Base-by-base conservation (phyloP, 2,113 vertebrate genomes). In the Psophia crepitans region DNA sequence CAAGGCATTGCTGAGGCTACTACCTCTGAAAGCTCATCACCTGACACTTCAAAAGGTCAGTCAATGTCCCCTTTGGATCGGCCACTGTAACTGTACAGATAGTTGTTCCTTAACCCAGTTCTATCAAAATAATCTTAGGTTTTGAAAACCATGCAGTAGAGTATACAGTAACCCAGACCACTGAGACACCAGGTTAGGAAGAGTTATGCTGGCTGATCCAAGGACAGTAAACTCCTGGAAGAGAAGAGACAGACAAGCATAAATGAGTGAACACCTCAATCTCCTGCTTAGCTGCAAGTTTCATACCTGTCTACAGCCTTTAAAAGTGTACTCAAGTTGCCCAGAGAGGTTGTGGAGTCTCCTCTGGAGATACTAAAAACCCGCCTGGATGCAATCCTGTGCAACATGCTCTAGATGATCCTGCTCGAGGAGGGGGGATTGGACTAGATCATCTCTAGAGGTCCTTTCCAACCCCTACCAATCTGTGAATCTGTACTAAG, bases 41-140 rank as follows among this genome's bases (percentile, higher is more conserved):
- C 12, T 43, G n/a, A 15, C 22, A 37, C 27, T 63, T 60, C 4
- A 2, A 60, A 88, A 86, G 43, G 33, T 56, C 66, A 78, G 60
- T 30, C 46, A 53, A 23, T 6, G 26, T 12, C 8, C 15, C 22
- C 20, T 8, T 53, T 3, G 3, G 14, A 87, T 26, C 32, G 74
- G 27, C 3, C 35, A 70, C 79, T 2, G 0, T 21, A 79, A 74
- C 10, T 39, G 30, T 32, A 33, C 53, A 39, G 0, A 0, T 4
- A 56, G 7, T 0, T 76, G 35, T 39, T 73, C 35, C 18, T 56
- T 43, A 63, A 37, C 3, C 0, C 0, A 41, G 11, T 51, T 43
- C 53, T 66, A 60, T 8, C 10, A 66, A 77, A 91, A 70, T n/a
- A 41, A 56, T 11, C 35, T 22, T 19, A 7, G 6, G 33, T 73